Evolutionary conservation across 2,888 invertebrate genomes (phyloP).

Genomic region (Troides helena): DNA sequence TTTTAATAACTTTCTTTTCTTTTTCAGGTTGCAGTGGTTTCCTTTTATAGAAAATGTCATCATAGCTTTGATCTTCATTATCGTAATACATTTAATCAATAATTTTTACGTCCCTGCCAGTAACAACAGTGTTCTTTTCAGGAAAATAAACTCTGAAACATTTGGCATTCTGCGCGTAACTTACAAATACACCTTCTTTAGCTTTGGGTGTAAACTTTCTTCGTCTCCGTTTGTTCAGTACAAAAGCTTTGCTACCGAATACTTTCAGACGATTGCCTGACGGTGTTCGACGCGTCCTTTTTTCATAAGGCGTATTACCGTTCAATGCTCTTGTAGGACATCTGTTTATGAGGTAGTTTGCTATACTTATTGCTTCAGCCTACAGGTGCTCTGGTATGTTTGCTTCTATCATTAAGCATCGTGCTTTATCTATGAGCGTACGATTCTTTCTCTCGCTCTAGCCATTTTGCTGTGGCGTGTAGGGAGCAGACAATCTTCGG

Average conservation of each 20-base stretch:
- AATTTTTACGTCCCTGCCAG: too few relatives aligned
- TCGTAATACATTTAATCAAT: neutral
- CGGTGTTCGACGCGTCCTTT: too few relatives aligned
- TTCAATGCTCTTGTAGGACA: too few relatives aligned
- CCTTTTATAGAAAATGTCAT: neutral
- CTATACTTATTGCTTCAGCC: too few relatives aligned
- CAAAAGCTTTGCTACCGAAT: neutral
- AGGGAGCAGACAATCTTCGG: too few relatives aligned
- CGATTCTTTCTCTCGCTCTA: neutral
- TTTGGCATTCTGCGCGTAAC: too few relatives aligned
- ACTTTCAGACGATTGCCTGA: too few relatives aligned
- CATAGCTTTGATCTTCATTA: slow-evolving; percentile 2
- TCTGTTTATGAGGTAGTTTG: too few relatives aligned
- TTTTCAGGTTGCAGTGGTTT: slow-evolving; percentile 2
- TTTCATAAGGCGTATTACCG: too few relatives aligned
- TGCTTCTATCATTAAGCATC: slow-evolving; percentile 1
- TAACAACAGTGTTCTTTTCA: too few relatives aligned
- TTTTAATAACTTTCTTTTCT: neutral
- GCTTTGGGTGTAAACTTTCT: neutral
- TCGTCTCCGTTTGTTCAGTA: neutral
- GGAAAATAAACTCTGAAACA: too few relatives aligned
- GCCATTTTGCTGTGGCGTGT: too few relatives aligned
- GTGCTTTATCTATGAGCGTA: neutral
- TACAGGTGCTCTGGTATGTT: neutral
- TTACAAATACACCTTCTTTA: neutral